These are phyloP conservation scores for Rhabdomys pumilio DNA, from an alignment of 2,797 vertebrate species.

Conservation along the genomic window DNA sequence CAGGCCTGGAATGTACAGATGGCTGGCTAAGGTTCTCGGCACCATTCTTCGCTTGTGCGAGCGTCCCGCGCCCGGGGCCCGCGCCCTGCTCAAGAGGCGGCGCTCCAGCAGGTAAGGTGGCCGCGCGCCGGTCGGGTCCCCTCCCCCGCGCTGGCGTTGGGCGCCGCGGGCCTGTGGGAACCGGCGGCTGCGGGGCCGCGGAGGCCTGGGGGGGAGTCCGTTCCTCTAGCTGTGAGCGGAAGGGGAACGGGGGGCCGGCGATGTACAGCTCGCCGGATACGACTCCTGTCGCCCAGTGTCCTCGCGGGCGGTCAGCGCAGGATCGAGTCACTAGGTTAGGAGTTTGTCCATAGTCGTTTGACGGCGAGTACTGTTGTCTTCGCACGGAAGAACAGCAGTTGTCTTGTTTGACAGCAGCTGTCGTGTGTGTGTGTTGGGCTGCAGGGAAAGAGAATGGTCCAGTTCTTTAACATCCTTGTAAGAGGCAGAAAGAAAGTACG, in stretches of 20 bases:
- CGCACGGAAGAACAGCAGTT: slow-evolving; percentile 42
- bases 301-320: background rate
- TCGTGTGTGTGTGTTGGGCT: background rate
- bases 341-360: slow-evolving; percentile 50
- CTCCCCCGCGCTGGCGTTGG: background rate
- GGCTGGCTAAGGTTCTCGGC: slow-evolving; percentile 86
- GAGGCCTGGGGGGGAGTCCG: background rate
- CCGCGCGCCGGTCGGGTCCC: background rate
- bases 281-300: slow-evolving; percentile 20
- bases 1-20: slow-evolving; percentile 88
- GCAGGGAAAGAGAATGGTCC: background rate
- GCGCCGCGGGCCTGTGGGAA: background rate
- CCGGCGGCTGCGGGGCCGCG: background rate
- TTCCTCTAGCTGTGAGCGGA: background rate
- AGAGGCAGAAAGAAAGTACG: background rate
- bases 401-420: slow-evolving; percentile 72
- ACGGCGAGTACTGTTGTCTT: slow-evolving; percentile 48
- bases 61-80: slow-evolving; percentile 76
- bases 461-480: slow-evolving; percentile 2
- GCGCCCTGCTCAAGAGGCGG: slow-evolving; percentile 81
- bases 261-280: background rate
- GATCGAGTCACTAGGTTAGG: background rate
- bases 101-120: slow-evolving; percentile 84
- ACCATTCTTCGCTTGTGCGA: slow-evolving; percentile 82
- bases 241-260: background rate